Conservation (phyloP, 2,113 vertebrate species). For the Sigmodon hispidus region DNA sequence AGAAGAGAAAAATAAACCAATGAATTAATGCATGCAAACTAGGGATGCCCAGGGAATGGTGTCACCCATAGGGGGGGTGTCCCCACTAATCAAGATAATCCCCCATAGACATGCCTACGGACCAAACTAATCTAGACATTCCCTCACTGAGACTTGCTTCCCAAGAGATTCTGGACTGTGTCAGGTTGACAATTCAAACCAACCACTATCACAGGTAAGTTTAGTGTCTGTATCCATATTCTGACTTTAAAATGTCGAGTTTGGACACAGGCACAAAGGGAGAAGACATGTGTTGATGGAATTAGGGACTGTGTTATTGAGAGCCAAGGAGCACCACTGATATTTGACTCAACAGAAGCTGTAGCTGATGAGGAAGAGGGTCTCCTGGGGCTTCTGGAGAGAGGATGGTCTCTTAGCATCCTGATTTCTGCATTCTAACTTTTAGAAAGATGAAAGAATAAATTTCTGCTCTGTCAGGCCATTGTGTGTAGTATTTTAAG, state of each 20-base stretch:
- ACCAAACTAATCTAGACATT: neutral
- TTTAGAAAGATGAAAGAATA: neutral
- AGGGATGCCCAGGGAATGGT: neutral
- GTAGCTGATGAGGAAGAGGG: neutral
- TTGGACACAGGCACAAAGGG: neutral
- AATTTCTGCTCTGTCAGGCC: neutral
- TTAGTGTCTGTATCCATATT: neutral
- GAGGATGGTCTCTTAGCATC: neutral
- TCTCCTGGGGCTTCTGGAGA: neutral
- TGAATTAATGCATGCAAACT: neutral
- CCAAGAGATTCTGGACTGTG: neutral
- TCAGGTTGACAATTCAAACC: neutral
- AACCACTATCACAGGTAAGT: neutral
- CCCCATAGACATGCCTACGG: neutral
- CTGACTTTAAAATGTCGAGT: neutral
- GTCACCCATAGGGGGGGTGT: neutral
- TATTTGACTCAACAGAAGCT: neutral
- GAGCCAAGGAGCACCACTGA: neutral
- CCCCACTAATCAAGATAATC: neutral
- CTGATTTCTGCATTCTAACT: neutral
- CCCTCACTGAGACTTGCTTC: neutral
- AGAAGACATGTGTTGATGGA: neutral
- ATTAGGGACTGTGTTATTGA: neutral
- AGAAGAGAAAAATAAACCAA: neutral
- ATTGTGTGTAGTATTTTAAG: neutral